These are phyloP conservation scores for Salminus brasiliensis DNA, from an alignment of 2,113 vertebrate species.

Conservation along the genomic window DNA sequence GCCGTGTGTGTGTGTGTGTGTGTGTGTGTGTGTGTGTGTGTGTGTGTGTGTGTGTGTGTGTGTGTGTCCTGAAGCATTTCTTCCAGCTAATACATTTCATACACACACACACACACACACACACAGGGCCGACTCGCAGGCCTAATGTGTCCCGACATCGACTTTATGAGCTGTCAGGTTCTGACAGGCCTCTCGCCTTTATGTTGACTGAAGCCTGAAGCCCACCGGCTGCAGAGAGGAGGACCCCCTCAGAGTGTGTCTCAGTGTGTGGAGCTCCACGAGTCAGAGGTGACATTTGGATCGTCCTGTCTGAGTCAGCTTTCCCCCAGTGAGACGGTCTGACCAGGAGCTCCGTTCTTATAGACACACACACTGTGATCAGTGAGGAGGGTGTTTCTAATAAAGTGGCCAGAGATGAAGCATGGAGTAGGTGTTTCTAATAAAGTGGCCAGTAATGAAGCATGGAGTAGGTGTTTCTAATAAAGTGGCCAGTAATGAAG, in stretches of 20 bases:
- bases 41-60: background rate
- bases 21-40: background rate
- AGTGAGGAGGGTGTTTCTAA: too few relatives aligned
- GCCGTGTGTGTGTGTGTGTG: background rate
- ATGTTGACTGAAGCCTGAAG: background rate
- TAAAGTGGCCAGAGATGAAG: too few relatives aligned
- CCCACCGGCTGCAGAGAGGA: background rate
- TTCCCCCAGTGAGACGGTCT: background rate
- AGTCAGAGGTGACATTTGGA: background rate
- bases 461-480: too few relatives aligned
- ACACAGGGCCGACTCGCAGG: background rate
- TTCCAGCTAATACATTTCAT: background rate
- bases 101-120: too few relatives aligned
- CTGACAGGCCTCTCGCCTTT: background rate
- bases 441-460: too few relatives aligned
- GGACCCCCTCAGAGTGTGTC: background rate
- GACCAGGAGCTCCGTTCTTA: too few relatives aligned
- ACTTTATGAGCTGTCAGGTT: conserved; percentile 5
- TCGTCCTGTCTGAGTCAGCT: background rate
- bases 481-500: too few relatives aligned
- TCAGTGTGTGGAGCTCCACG: background rate
- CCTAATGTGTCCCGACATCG: background rate
- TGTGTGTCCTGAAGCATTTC: background rate
- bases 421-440: too few relatives aligned
- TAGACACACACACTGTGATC: too few relatives aligned